Percentiles rank a stretch among this genome's conserved stretches.
These are phyloP conservation scores for Ariopsis seemanni DNA, from an alignment of 2,113 vertebrate genomes.

Conservation along the genomic window DNA sequence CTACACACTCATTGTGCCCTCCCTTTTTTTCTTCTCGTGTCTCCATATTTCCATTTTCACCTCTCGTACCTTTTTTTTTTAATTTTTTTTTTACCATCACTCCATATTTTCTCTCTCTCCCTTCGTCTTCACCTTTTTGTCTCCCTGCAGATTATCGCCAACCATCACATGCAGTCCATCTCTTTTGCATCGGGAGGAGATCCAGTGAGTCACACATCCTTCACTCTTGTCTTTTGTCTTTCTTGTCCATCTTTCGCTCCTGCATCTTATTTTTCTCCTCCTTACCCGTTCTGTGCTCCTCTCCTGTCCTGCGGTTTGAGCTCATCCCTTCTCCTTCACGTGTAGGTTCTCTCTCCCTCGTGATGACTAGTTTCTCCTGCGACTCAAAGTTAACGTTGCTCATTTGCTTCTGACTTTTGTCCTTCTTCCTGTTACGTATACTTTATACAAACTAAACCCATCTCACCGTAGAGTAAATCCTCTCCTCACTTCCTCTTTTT, in stretches of 20 bases:
- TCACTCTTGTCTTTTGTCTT: slow-evolving; percentile 2
- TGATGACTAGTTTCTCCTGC: slow-evolving; percentile 35
- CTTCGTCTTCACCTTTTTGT: slow-evolving; percentile 33
- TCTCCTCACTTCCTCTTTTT: neutral
- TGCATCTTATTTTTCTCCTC: neutral
- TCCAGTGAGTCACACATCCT: slow-evolving; percentile 79
- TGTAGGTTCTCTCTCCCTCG: slow-evolving; percentile 46
- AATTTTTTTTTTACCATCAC: neutral
- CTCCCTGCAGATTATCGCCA: slow-evolving; percentile 89
- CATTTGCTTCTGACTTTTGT: slow-evolving; percentile 37
- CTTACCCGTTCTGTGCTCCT: neutral
- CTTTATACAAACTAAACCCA: neutral
- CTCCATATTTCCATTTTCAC: slow-evolving; percentile 8
- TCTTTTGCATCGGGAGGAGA: slow-evolving; percentile 97
- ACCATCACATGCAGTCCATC: slow-evolving; percentile 99
- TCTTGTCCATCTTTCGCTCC: slow-evolving; percentile 38
- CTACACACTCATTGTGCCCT: neutral
- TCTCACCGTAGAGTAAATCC: neutral
- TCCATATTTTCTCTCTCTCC: slow-evolving; percentile 27
- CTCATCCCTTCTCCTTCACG: slow-evolving; percentile 53
- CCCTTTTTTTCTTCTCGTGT: neutral
- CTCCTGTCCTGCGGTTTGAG: slow-evolving; percentile 55
- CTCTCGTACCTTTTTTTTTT: neutral
- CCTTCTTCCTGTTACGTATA: slow-evolving; percentile 35
- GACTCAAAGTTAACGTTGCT: slow-evolving; percentile 45